phyloP scores from a whole-genome alignment of 2,888 invertebrate species.

The Drosophila paracracens region DNA sequence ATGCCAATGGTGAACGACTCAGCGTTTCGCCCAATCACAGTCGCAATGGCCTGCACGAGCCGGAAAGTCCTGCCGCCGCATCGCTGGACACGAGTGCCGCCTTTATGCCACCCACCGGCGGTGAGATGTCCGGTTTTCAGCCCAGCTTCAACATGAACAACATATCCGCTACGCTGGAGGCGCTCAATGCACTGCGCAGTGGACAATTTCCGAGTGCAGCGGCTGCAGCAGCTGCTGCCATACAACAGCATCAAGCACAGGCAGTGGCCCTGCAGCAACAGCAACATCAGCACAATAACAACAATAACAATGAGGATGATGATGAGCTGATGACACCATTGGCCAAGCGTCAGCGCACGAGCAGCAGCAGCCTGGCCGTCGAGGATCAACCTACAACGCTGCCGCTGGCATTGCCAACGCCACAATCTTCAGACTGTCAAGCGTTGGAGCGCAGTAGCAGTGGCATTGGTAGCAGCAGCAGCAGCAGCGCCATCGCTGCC shows the following conservation, averaged over 20 bases:
- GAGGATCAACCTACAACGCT: constrained; percentile 61
- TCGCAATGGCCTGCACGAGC: constrained; percentile 69
- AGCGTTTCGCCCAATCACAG: constrained; percentile 74
- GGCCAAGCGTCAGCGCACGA: constrained; percentile 79
- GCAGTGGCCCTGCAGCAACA: constrained; percentile 72
- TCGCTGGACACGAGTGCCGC: constrained; percentile 57
- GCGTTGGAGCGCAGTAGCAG: constrained; percentile 61
- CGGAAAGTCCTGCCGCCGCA: constrained; percentile 63
- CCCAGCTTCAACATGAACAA: constrained; percentile 84
- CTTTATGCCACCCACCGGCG: constrained; percentile 65
- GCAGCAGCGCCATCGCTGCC: constrained; percentile 29
- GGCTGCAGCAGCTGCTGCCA: constrained; percentile 82
- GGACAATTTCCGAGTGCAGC: constrained; percentile 83
- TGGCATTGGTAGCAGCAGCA: constrained; percentile 25
- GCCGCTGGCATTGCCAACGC: constrained; percentile 28
- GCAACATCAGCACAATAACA: constrained; percentile 63
- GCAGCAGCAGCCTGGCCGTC: constrained; percentile 62
- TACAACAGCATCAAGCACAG: constrained; percentile 80
- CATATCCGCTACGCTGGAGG: constrained; percentile 84
- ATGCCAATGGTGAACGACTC: constrained; percentile 71
- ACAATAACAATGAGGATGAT: constrained; percentile 71
- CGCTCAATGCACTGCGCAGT: constrained; percentile 83
- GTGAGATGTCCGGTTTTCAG: constrained; percentile 81
- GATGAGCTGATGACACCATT: constrained; percentile 68
- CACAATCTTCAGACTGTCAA: constrained; percentile 54